Evolutionary conservation across 2,888 invertebrate species (phyloP), one percentile per base, ranked within the genome.

Genomic region (Eupithecia abbreviata): DNA sequence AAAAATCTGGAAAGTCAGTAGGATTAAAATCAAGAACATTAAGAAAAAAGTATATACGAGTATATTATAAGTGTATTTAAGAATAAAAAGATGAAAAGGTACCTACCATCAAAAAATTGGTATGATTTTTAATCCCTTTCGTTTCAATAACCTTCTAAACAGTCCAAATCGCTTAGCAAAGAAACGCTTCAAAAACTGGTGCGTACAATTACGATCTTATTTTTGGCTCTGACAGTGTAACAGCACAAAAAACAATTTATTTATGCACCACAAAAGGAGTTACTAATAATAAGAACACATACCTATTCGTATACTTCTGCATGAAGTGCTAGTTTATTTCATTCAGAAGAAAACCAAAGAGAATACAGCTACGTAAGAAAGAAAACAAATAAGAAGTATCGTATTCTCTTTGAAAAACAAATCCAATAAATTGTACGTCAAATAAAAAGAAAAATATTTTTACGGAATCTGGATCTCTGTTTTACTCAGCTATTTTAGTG

Each of bases 401-500:
- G 49, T 49, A 49, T 47, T 47, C 47, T 47, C 47, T 47, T 47
- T 47, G 47, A 10, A 51, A 51, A 15, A 47, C 42, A 49, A 67
- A n/a, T 51, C 15, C n/a, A 51, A n/a, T 55, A 55, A 18, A 58
- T 9, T 18, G 10, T 30, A 62, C 30, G 62, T 62, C 62, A 62
- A 58, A 18, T 18, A 2, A 18, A 58, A 58, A 58, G 55, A 58
- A 58, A 58, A 58, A 58, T 58, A 58, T 58, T 58, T 58, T 58
- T 62, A 62, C 30, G 62, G 12, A 62, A 30, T 0, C 62, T 18
- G 62, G 30, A 69, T 15, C 10, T 45, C 12, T 18, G 69, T 45
- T 69, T 45, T 84, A 74, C 77, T 58, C 73, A 79, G 79, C 75
- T 75, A 74, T 80, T 82, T 79, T 77, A 73, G 73, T 9, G 18